A percentile compares a stretch with the other conserved stretches of the same genome.
These are phyloP conservation scores for Ophioderma brevispina DNA, from an alignment of 35 echinoderm and acorn worm genomes.

Conservation along the genomic window DNA sequence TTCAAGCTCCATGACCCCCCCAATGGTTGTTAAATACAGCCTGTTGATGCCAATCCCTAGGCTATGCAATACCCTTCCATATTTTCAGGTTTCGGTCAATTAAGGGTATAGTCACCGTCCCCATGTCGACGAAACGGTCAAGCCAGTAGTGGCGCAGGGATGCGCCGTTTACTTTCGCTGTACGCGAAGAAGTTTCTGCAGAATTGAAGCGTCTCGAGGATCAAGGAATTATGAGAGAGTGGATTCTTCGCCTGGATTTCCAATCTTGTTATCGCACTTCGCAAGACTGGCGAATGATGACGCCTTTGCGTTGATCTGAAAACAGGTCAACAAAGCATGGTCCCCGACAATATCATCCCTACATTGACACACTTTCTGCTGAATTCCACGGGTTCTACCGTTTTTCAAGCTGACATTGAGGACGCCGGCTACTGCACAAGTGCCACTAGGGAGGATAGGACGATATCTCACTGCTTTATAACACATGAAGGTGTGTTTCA, in stretches of 20 bases:
- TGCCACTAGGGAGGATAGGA: neutral
- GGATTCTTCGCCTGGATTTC: conserved; percentile 15
- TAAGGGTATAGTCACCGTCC: conserved; percentile 5
- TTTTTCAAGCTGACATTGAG: neutral
- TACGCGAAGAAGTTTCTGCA: conserved; percentile 16
- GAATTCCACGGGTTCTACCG: neutral
- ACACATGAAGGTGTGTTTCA: conserved; percentile 24
- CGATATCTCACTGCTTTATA: neutral
- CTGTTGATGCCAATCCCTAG: neutral
- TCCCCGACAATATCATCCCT: neutral
- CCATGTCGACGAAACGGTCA: neutral
- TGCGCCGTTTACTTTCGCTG: conserved; percentile 15
- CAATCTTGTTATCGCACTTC: conserved; percentile 7
- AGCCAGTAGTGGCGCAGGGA: neutral
- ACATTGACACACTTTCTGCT: neutral
- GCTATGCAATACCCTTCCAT: neutral
- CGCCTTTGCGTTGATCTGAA: conserved; percentile 40
- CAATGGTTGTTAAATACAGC: neutral
- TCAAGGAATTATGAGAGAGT: conserved; percentile 15
- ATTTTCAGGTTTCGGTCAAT: neutral
- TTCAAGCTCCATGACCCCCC: conserved; percentile 1
- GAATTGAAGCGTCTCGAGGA: conserved; percentile 16
- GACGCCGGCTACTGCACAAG: neutral
- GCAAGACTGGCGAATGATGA: conserved; percentile 9
- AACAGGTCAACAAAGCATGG: conserved; percentile 16